These are phyloP conservation scores for Salmo trutta DNA, from an alignment of 2,797 vertebrate genomes.

Conservation along the genomic window DNA sequence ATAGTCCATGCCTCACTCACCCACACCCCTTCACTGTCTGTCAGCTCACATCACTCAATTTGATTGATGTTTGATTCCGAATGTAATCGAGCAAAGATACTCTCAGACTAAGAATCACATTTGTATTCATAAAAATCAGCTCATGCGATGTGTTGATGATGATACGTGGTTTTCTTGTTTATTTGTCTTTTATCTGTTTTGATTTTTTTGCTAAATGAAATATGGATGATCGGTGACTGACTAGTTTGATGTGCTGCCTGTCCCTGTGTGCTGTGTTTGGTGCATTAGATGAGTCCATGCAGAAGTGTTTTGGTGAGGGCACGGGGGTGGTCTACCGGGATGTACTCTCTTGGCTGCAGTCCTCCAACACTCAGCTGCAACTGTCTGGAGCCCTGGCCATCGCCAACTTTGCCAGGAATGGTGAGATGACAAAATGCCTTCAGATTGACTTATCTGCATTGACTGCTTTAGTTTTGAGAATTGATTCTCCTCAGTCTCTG, in stretches of 20 bases:
- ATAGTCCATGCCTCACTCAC: background rate
- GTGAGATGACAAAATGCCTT: slow-evolving; percentile 42
- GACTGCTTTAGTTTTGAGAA: background rate
- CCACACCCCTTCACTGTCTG: background rate
- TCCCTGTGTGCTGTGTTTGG: background rate
- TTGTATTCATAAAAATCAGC: background rate
- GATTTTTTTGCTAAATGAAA: background rate
- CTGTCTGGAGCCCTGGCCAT: slow-evolving; percentile 71
- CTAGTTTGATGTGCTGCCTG: background rate
- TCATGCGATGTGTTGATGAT: background rate
- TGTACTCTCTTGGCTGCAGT: slow-evolving; percentile 73
- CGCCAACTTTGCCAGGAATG: slow-evolving; percentile 79
- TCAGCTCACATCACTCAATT: background rate
- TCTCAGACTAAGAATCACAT: background rate
- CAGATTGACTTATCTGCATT: background rate
- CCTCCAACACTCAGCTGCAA: slow-evolving; percentile 75
- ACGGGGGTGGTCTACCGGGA: slow-evolving; percentile 73
- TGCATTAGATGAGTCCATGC: slow-evolving; percentile 75
- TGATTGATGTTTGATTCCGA: background rate
- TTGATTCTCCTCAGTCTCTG: background rate
- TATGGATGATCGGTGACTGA: background rate
- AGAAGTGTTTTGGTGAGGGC: slow-evolving; percentile 78
- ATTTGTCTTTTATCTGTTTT: background rate
- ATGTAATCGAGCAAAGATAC: background rate
- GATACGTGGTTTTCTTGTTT: background rate